Percentiles rank a stretch among this genome's conserved stretches.
phyloP scores from a whole-genome alignment of 64 coral and sea anemone genomes.

The Porites australiensis region DNA sequence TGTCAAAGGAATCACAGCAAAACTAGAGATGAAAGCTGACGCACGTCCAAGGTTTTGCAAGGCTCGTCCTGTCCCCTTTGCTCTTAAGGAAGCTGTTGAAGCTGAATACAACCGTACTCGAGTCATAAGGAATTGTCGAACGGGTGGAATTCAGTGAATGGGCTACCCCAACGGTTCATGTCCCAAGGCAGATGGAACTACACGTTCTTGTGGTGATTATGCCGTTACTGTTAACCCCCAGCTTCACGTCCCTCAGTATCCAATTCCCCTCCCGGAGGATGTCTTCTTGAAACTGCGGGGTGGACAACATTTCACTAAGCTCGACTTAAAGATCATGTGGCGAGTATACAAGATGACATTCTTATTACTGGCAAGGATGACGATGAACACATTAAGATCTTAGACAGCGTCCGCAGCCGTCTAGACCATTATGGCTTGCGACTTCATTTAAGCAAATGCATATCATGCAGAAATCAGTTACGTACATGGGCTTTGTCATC shows the following conservation, averaged over 20 bases:
- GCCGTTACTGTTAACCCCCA: slow-evolving; percentile 15
- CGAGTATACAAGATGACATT: neutral
- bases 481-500: neutral
- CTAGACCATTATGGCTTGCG: neutral
- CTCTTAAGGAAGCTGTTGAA: slow-evolving; percentile 4
- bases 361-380: neutral
- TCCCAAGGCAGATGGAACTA: neutral
- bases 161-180: too few species aligned
- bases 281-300: neutral
- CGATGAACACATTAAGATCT: neutral
- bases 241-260: slow-evolving; percentile 5
- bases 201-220: neutral
- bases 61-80: slow-evolving; percentile 28
- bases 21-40: neutral
- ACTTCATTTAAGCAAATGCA: neutral
- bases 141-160: neutral
- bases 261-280: neutral
- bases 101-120: neutral
- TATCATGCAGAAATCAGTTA: neutral
- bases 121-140: neutral
- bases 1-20: neutral
- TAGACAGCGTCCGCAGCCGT: neutral
- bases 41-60: slow-evolving; percentile 12
- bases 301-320: neutral
- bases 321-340: neutral